phyloP scores from a whole-genome alignment of 2,113 vertebrate species.

The Danio rerio region DNA sequence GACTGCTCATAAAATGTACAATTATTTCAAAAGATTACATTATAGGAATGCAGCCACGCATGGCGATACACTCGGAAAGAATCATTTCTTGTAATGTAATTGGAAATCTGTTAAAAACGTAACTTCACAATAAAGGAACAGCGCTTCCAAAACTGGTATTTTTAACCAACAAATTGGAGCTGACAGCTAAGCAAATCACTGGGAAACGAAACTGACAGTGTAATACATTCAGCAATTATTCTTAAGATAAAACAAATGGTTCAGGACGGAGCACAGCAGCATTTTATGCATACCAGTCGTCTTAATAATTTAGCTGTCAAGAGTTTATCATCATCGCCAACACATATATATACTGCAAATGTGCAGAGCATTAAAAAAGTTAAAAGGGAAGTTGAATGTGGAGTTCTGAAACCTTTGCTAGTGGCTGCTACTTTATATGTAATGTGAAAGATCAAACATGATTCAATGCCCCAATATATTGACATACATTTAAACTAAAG shows the following conservation, averaged over 20 bases:
- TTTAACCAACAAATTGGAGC: conserved; percentile 9
- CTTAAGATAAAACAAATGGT: not conserved
- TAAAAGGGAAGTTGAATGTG: too few species aligned
- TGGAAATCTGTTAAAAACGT: conserved; percentile 11
- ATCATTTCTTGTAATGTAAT: not conserved
- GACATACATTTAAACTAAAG: too few species aligned
- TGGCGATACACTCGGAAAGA: not conserved
- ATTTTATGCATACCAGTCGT: not conserved
- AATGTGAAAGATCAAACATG: too few species aligned
- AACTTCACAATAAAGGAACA: too few species aligned
- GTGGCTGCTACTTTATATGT: too few species aligned
- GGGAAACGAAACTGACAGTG: not conserved
- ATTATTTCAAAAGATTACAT: conserved; percentile 22
- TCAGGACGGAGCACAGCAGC: not conserved
- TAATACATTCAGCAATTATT: not conserved
- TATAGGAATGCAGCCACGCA: not conserved
- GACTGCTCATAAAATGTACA: conserved; percentile 17
- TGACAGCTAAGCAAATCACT: not conserved
- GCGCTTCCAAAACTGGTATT: not conserved
- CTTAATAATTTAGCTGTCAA: not conserved
- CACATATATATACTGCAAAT: not conserved
- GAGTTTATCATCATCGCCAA: not conserved
- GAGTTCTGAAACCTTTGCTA: too few species aligned
- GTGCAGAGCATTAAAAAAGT: not conserved
- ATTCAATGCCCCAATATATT: too few species aligned